Conservation (phyloP, 2,888 invertebrate species). For the Ferdinandea cuprea region DNA sequence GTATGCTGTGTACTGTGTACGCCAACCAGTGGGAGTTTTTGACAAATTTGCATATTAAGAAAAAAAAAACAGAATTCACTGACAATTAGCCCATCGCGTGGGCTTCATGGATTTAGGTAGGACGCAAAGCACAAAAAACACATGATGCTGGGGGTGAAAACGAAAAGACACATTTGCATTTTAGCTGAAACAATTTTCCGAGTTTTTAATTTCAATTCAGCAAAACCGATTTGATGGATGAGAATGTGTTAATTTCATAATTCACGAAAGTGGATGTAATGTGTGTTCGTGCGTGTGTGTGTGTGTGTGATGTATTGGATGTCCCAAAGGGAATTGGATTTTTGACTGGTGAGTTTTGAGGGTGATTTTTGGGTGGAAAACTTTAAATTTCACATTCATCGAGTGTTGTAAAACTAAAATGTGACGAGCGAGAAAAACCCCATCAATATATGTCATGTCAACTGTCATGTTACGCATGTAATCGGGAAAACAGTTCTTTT, state of each 20-base stretch:
- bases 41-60: conserved; percentile 62
- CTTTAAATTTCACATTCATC: conserved; percentile 37
- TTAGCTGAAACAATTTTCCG: conserved; percentile 34
- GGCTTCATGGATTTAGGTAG: conserved; percentile 1
- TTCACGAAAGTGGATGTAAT: conserved; percentile 17
- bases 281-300: background rate
- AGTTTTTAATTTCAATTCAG: conserved; percentile 69
- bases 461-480: conserved; percentile 65
- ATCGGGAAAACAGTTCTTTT: conserved; percentile 48
- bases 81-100: conserved; percentile 49
- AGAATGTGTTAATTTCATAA: conserved; percentile 68
- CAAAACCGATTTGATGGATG: conserved; percentile 71
- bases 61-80: conserved; percentile 23
- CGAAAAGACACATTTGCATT: conserved; percentile 59
- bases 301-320: conserved; percentile 33
- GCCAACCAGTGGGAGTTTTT: conserved; percentile 41
- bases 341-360: conserved; percentile 4
- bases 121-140: background rate
- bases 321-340: conserved; percentile 20
- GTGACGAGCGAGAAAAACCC: conserved; percentile 40
- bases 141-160: conserved; percentile 15
- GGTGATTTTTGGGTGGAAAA: conserved; percentile 10
- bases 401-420: conserved; percentile 27
- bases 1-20: conserved; percentile 15
- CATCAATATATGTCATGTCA: conserved; percentile 74